These are phyloP conservation scores for Aphodius granarius DNA, from an alignment of 2,888 invertebrate genomes.

Conservation along the genomic window DNA sequence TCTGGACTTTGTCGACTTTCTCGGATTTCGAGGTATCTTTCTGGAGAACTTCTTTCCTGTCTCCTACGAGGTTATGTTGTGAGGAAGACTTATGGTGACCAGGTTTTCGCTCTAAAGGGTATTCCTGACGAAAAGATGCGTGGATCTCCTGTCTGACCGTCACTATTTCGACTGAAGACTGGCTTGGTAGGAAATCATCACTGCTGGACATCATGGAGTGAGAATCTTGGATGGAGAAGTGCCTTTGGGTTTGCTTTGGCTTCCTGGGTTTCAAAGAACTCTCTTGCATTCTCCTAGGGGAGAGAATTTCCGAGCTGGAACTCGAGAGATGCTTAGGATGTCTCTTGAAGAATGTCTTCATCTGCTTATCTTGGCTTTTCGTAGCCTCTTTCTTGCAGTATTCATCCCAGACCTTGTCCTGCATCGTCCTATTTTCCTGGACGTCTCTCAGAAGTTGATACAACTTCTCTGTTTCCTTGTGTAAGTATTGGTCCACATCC, in stretches of 20 bases:
- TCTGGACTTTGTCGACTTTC: not conserved
- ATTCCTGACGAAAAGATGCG: not conserved
- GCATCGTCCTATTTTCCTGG: conserved; percentile 23
- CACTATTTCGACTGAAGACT: conserved; percentile 13
- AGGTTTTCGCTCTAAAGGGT: not conserved
- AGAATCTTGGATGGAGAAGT: not conserved
- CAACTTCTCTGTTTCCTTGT: conserved; percentile 16
- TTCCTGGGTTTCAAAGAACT: not conserved
- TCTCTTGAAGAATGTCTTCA: conserved; percentile 19
- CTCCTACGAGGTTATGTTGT: not conserved
- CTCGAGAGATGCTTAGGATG: conserved; percentile 27
- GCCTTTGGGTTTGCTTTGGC: too few species aligned
- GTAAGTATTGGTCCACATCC: conserved; percentile 1
- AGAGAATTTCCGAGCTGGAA: conserved; percentile 20
- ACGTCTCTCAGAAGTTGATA: conserved; percentile 17
- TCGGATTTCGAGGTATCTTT: not conserved
- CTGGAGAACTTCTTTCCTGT: not conserved
- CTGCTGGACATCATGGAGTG: not conserved
- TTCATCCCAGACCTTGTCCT: conserved; percentile 28
- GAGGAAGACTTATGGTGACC: not conserved
- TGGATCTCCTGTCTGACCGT: conserved; percentile 18
- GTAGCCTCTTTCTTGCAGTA: conserved; percentile 22
- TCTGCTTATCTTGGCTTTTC: not conserved
- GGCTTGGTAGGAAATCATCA: too few species aligned
- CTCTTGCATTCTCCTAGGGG: not conserved